phyloP scores from a whole-genome alignment of 2,888 invertebrate genomes.

The Ornithoptera alexandrae region DNA sequence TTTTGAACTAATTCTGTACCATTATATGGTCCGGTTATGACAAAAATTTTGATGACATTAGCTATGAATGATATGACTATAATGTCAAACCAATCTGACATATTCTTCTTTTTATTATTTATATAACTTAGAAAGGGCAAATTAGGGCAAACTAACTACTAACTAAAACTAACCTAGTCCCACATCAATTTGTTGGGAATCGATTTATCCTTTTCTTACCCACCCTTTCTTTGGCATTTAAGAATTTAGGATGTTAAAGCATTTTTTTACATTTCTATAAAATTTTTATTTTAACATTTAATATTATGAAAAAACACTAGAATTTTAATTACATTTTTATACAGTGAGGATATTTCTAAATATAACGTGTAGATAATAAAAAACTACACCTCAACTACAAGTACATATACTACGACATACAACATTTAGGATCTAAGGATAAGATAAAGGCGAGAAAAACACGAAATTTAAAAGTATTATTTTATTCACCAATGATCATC shows the following conservation, averaged over 20 bases:
- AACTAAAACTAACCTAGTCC: no score
- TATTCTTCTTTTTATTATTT: conserved; percentile 6
- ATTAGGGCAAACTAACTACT: no score
- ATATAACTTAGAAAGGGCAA: no score
- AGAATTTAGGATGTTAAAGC: no score
- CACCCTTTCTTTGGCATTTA: no score
- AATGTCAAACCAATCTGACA: conserved; percentile 8
- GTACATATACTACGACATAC: background rate
- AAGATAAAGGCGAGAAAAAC: background rate
- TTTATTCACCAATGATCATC: conserved; percentile 65
- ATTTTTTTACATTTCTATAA: no score
- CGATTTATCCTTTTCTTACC: no score
- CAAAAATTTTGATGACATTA: conserved; percentile 6
- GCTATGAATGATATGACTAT: background rate
- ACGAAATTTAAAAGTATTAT: conserved; percentile 46
- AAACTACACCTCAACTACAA: background rate
- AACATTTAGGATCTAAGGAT: background rate
- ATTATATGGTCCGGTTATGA: background rate
- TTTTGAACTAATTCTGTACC: background rate
- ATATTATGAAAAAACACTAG: no score
- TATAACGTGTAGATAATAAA: background rate
- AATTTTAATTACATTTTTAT: no score
- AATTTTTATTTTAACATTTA: no score
- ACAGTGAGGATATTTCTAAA: no score
- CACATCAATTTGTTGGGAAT: no score